A percentile compares a stretch with the other conserved stretches of the same genome.
Conservation (phyloP, 2,797 vertebrate genomes). For the Myripristis jacobus region DNA sequence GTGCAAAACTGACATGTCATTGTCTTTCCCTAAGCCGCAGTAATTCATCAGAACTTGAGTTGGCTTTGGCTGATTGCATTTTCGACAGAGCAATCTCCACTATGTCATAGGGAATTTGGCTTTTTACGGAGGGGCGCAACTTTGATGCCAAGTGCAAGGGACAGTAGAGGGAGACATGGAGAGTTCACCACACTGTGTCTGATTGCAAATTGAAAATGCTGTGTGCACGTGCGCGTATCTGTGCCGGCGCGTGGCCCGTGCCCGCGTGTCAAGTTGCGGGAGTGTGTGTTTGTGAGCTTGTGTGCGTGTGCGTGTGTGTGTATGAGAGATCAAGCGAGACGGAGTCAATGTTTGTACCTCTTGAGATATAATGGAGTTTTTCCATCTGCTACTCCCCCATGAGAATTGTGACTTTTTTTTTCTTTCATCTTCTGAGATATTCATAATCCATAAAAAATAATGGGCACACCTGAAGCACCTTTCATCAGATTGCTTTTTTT, state of each 20-base stretch:
- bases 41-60: constrained; percentile 78
- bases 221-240: constrained; percentile 24
- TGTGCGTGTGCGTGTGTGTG: constrained; percentile 42
- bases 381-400: constrained; percentile 60
- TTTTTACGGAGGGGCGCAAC: constrained; percentile 60
- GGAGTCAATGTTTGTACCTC: constrained; percentile 48
- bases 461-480: constrained; percentile 36
- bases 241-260: constrained; percentile 17
- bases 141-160: constrained; percentile 66
- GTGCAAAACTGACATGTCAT: constrained; percentile 73
- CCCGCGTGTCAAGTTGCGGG: not conserved
- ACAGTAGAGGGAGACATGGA: constrained; percentile 34
- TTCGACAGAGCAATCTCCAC: constrained; percentile 79
- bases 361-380: constrained; percentile 60
- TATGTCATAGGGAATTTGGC: constrained; percentile 73
- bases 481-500: constrained; percentile 37
- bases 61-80: constrained; percentile 79
- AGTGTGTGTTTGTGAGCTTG: constrained; percentile 10
- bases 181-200: constrained; percentile 51
- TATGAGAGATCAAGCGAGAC: too few species aligned
- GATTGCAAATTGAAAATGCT: constrained; percentile 73
- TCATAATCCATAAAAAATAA: constrained; percentile 64
- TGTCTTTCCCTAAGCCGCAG: constrained; percentile 75
- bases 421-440: constrained; percentile 66
- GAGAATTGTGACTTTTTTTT: constrained; percentile 10